A percentile compares a stretch with the other conserved stretches of the same genome.
Conservation (phyloP, 2,113 vertebrate species). For the Nematolebias whitei region DNA sequence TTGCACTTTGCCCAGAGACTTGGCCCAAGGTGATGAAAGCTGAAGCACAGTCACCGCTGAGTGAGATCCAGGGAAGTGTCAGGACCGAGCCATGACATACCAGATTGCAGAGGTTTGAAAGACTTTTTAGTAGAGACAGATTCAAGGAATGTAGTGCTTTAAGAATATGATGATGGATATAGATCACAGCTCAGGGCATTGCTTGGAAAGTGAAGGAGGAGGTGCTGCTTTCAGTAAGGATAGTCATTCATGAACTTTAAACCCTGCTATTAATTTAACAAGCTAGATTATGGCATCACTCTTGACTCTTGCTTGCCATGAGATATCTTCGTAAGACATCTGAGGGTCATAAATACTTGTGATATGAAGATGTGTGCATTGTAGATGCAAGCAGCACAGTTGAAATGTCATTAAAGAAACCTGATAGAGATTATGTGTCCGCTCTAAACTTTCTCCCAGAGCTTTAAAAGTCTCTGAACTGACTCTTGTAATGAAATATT, state of each 20-base stretch:
- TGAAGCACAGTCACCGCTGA: too few relatives aligned
- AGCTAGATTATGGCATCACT: neutral
- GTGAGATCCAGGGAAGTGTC: neutral
- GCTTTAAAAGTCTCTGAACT: constrained; percentile 42
- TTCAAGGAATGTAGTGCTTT: neutral
- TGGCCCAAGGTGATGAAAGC: neutral
- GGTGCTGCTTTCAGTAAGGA: neutral
- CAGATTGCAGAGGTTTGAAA: neutral
- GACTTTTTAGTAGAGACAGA: too few relatives aligned
- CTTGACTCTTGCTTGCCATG: neutral
- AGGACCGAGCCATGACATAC: too few relatives aligned
- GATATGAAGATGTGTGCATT: neutral
- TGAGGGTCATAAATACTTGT: neutral
- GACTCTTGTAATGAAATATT: constrained; percentile 50
- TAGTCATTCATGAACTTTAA: neutral
- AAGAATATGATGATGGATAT: neutral
- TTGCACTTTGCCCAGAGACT: constrained; percentile 9
- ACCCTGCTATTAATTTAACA: neutral
- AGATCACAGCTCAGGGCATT: neutral
- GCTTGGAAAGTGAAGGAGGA: neutral
- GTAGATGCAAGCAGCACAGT: neutral
- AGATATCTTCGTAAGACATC: neutral
- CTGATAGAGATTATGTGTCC: constrained; percentile 14
- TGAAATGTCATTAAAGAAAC: neutral
- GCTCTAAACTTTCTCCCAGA: constrained; percentile 68